Evolutionary conservation across 2,113 vertebrate species (phyloP).

Genomic region (Callipepla californica): DNA sequence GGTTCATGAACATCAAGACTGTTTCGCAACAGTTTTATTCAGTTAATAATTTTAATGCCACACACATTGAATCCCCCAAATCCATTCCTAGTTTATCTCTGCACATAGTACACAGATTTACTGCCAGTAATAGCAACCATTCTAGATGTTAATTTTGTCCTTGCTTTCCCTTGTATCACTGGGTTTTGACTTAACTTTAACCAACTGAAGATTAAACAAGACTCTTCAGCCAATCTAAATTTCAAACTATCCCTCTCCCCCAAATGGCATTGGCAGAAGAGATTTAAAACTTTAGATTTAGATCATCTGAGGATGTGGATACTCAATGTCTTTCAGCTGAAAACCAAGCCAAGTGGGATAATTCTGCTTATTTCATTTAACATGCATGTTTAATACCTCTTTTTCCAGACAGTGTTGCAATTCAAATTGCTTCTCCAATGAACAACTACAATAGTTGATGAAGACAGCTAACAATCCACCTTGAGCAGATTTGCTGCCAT

Average conservation of each 20-base stretch:
- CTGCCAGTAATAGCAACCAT: background rate
- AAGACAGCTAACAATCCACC: background rate
- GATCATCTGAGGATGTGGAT: background rate
- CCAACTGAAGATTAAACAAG: rapidly evolving
- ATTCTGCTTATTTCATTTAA: background rate
- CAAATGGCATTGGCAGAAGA: background rate
- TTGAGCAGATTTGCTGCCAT: background rate
- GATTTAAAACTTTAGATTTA: background rate
- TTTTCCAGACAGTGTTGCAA: background rate
- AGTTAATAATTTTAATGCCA: background rate
- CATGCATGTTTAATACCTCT: background rate
- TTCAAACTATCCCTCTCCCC: background rate
- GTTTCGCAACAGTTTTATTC: background rate
- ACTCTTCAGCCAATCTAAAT: background rate
- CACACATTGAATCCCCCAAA: background rate
- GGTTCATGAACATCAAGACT: background rate
- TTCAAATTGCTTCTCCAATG: rapidly evolving
- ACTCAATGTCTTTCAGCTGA: background rate
- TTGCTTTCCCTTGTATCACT: background rate
- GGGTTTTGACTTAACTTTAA: background rate
- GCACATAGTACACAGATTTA: background rate
- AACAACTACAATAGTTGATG: background rate
- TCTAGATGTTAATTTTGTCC: background rate
- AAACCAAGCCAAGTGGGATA: rapidly evolving
- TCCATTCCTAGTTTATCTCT: background rate